phyloP scores from a whole-genome alignment of 2,888 invertebrate genomes.

The Ectemnius cavifrons region DNA sequence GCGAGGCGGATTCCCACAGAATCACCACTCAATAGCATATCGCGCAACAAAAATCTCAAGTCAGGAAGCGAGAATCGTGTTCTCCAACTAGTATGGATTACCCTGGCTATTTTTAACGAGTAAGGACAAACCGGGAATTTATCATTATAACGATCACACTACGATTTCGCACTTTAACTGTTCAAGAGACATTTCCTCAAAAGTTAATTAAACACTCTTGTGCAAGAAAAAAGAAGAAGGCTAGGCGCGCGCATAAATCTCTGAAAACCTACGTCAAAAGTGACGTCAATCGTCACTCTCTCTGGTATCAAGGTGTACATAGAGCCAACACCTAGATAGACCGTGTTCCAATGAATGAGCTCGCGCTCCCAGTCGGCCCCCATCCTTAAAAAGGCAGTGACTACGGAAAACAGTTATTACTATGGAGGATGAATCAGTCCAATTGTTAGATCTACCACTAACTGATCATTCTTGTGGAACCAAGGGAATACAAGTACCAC shows the following conservation, averaged over 20 bases:
- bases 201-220: constrained; percentile 13
- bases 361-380: no score
- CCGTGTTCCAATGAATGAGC: no score
- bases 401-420: constrained; percentile 1
- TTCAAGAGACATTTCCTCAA: constrained; percentile 21
- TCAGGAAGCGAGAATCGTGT: background rate
- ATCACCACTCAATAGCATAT: background rate
- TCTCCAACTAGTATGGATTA: background rate
- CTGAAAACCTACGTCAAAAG: constrained; percentile 44
- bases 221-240: constrained; percentile 21
- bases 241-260: constrained; percentile 30
- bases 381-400: background rate
- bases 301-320: constrained; percentile 33
- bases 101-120: background rate
- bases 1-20: background rate
- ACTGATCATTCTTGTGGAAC: background rate
- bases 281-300: constrained; percentile 51
- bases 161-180: background rate
- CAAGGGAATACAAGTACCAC: background rate
- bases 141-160: background rate
- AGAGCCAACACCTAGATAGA: background rate
- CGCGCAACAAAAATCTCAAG: background rate
- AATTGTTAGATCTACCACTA: background rate
- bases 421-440: background rate
- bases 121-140: background rate